Percentiles rank a stretch among this genome's conserved stretches.
These are phyloP conservation scores for Lomographa bimaculata DNA, from an alignment of 2,888 invertebrate genomes.

Conservation along the genomic window DNA sequence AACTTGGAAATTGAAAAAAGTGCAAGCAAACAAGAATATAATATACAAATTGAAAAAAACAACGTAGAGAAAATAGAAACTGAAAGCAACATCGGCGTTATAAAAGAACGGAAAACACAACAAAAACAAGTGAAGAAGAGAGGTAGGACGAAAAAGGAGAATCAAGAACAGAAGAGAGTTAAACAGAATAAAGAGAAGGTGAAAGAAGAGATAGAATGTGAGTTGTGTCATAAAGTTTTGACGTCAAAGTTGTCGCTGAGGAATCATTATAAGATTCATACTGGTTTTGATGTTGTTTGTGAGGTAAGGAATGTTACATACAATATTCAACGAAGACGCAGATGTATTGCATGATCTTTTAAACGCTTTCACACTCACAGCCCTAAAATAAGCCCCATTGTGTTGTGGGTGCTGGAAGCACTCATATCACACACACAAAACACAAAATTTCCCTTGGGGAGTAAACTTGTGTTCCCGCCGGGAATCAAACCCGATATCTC, in stretches of 20 bases:
- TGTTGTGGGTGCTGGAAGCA: too few species aligned
- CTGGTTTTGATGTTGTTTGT: slow-evolving; percentile 66
- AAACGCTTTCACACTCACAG: too few species aligned
- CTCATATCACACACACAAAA: too few species aligned
- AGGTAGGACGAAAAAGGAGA: slow-evolving; percentile 39
- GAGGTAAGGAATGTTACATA: slow-evolving; percentile 39
- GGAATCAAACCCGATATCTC: too few species aligned
- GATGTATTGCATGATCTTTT: too few species aligned
- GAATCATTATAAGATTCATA: slow-evolving; percentile 75
- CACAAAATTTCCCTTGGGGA: too few species aligned
- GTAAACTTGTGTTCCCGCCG: too few species aligned
- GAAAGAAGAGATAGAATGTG: slow-evolving; percentile 65
- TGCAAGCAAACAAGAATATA: slow-evolving; percentile 8
- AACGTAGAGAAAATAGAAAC: slow-evolving; percentile 7
- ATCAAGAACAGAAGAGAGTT: slow-evolving; percentile 34
- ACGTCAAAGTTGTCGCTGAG: slow-evolving; percentile 66
- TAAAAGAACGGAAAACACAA: neutral
- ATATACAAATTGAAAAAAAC: slow-evolving; percentile 6
- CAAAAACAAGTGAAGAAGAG: slow-evolving; percentile 27
- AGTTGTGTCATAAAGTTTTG: slow-evolving; percentile 68
- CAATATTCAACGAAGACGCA: too few species aligned
- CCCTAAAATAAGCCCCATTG: too few species aligned
- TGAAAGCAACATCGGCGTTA: too few species aligned
- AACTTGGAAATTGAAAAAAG: slow-evolving; percentile 23
- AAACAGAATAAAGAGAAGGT: slow-evolving; percentile 39